Evolutionary conservation across 2,113 vertebrate genomes (phyloP).

Genomic region (Caranx melampygus): DNA sequence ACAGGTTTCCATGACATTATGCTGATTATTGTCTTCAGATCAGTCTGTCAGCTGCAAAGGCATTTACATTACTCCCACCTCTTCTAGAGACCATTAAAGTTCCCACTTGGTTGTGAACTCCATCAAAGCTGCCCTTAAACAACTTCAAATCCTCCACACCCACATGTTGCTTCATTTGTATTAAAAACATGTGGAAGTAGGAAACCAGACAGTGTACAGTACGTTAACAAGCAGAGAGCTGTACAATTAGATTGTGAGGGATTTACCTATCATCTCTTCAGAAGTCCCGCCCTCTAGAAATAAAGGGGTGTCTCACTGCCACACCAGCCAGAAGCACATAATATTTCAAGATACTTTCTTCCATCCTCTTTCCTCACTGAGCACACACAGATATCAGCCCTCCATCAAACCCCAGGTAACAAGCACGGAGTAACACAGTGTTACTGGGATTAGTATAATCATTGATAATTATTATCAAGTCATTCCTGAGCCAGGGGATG

Average conservation of each 20-base stretch:
- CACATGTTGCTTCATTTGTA: too few relatives aligned
- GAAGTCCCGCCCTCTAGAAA: too few relatives aligned
- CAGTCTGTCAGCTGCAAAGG: background rate
- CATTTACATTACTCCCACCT: background rate
- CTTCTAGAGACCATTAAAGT: background rate
- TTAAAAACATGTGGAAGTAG: background rate
- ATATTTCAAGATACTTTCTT: too few relatives aligned
- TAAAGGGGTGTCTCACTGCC: too few relatives aligned
- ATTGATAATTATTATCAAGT: too few relatives aligned
- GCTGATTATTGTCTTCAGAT: background rate
- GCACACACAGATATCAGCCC: background rate
- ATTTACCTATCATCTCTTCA: background rate
- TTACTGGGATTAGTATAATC: too few relatives aligned
- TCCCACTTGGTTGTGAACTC: background rate
- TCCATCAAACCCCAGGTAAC: too few relatives aligned
- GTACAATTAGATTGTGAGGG: background rate
- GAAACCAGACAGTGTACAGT: background rate
- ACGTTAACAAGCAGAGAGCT: background rate
- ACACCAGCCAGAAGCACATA: too few relatives aligned
- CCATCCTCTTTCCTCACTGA: too few relatives aligned
- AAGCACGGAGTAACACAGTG: too few relatives aligned
- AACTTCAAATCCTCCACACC: background rate
- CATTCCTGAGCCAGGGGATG: too few relatives aligned
- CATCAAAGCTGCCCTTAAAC: background rate
- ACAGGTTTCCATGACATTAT: too few relatives aligned